phyloP scores from a whole-genome alignment of 2,797 vertebrate species.

The Somateria mollissima region DNA sequence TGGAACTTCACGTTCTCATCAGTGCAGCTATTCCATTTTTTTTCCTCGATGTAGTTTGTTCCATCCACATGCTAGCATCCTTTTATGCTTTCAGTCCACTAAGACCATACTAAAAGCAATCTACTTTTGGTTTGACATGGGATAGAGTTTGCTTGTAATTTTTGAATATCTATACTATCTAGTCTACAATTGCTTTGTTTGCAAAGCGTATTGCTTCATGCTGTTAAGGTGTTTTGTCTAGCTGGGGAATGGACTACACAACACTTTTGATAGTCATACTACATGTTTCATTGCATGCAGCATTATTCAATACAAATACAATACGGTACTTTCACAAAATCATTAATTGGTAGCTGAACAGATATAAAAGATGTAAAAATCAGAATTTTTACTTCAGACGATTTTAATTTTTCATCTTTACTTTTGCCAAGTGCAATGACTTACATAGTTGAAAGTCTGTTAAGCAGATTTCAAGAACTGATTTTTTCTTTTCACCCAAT shows the following conservation, averaged over 20 bases:
- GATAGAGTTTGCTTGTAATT: neutral
- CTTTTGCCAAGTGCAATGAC: neutral
- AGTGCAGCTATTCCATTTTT: neutral
- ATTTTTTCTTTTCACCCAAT: neutral
- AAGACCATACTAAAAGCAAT: neutral
- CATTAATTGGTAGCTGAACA: neutral
- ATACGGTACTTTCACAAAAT: neutral
- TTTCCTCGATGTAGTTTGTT: neutral
- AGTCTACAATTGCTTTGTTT: neutral
- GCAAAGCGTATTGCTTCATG: neutral
- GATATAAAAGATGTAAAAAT: neutral
- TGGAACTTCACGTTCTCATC: constrained; percentile 23
- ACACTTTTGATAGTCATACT: neutral
- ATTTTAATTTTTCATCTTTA: neutral
- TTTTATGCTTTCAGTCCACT: neutral
- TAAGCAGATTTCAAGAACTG: neutral
- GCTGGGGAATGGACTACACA: neutral
- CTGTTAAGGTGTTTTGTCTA: neutral
- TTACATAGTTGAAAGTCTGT: neutral
- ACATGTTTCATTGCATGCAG: neutral
- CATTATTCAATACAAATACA: neutral
- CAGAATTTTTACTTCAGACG: neutral
- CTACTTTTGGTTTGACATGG: neutral
- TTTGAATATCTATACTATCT: neutral
- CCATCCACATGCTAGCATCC: neutral